These are phyloP conservation scores for Thermophis baileyi DNA, from an alignment of 2,113 vertebrate species.

Conservation along the genomic window DNA sequence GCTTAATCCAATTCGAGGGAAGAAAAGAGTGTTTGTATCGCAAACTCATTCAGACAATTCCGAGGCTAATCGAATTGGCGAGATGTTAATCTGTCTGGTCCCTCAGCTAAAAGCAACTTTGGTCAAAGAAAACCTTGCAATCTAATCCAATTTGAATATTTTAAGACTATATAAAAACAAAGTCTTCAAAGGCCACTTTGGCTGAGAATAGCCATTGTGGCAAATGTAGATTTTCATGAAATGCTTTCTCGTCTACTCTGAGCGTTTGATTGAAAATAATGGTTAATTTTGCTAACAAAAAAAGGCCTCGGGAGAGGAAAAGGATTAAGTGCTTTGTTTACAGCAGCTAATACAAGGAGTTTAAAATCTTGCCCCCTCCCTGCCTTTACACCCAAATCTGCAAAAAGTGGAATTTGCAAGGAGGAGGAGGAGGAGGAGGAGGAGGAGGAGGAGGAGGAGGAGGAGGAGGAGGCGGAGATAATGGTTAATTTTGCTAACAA, in stretches of 20 bases:
- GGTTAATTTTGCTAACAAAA: background rate
- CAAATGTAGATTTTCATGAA: background rate
- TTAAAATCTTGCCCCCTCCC: background rate
- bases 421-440: background rate
- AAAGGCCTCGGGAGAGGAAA: background rate
- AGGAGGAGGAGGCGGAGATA: no score
- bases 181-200: background rate
- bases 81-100: constrained; percentile 60
- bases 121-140: constrained; percentile 43
- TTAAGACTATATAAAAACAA: constrained; percentile 27
- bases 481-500: background rate
- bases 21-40: constrained; percentile 38
- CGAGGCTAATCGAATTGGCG: constrained; percentile 58
- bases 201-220: background rate
- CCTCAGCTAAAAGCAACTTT: constrained; percentile 41
- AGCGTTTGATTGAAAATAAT: background rate
- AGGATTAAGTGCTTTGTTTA: background rate
- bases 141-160: constrained; percentile 34
- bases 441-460: no score
- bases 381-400: background rate
- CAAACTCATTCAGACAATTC: constrained; percentile 59
- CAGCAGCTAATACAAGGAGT: background rate
- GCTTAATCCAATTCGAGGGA: constrained; percentile 55
- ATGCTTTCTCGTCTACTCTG: background rate
- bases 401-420: background rate